Base-by-base conservation (phyloP, 2,113 vertebrate genomes). In the Syngnathus scovelli region DNA sequence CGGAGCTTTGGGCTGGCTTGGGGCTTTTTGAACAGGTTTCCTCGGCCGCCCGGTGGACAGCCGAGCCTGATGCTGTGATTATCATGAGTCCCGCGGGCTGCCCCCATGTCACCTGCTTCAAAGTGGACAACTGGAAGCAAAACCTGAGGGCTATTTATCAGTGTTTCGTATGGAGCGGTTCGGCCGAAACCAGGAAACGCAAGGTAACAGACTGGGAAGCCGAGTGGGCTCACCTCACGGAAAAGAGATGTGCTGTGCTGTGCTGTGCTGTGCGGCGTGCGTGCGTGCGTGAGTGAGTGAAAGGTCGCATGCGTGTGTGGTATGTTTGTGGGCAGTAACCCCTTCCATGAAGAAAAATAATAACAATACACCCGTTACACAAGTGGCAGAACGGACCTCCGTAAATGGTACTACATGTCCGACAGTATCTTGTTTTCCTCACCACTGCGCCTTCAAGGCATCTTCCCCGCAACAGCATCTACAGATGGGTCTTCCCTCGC, bases 121-220 rank as follows among this genome's bases (percentile, higher is more conserved):
- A 98, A 90, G 96, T 96, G 94, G 96, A 98, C 86, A 96, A 96
- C 91, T 98, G 96, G 96, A 96, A 95, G 90, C 96, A 96, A 92
- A 97, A 96, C 90, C 93, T 98, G 85, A 91, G 95, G 72, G 93
- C 95, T 54, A 96, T 98, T 78, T 98, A 98, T 90, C 96, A 96
- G 89, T 96, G 95, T 85, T 98, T 98, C 91, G 95, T 98, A 78
- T 98, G 96, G 96, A 95, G 93, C 83, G 95, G 94, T 61, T 94
- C 95, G 49, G 93, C 92, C 9, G 96, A 98, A 91, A 95, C 94
- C 90, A 94, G 95, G 90, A 95, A 95, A 91, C 93, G 94, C 84
- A 98, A 98, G 96, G 96, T 95, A 92, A 91, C 76, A 68, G 63
- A 62, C 56, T 54, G 64, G n/a, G 56, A 46, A 51, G 55, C 51